These are phyloP conservation scores for Pimephales promelas DNA, from an alignment of 2,113 vertebrate genomes.

Conservation along the genomic window DNA sequence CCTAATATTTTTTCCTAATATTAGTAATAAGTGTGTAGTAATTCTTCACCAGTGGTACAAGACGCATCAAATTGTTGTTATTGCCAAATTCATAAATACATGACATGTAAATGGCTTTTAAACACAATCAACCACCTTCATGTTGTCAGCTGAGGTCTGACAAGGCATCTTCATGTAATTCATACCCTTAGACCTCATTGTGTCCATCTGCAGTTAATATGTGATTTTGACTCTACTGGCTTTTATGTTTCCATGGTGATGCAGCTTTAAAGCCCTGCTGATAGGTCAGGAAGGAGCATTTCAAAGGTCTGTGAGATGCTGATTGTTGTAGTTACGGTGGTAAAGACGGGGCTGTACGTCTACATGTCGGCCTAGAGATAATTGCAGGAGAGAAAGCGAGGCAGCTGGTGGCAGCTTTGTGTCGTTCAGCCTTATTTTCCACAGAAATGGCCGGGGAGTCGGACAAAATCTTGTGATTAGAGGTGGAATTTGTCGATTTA, in stretches of 20 bases:
- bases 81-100: background rate
- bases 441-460: slow-evolving; percentile 1
- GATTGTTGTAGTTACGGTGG: slow-evolving; percentile 29
- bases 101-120: slow-evolving; percentile 11
- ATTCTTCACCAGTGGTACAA: background rate
- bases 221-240: slow-evolving; percentile 26
- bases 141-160: slow-evolving; percentile 20
- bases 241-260: slow-evolving; percentile 43
- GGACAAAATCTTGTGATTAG: background rate
- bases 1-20: background rate
- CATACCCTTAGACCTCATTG: slow-evolving; percentile 44
- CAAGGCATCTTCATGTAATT: slow-evolving; percentile 30
- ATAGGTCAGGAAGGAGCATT: slow-evolving; percentile 34
- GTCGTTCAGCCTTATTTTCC: background rate
- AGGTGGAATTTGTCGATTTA: background rate
- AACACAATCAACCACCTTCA: background rate
- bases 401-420: slow-evolving; percentile 23
- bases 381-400: slow-evolving; percentile 23
- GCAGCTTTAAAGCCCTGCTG: slow-evolving; percentile 22
- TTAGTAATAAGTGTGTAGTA: background rate
- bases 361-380: background rate
- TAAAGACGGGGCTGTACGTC: slow-evolving; percentile 21
- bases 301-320: slow-evolving; percentile 19
- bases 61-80: background rate
- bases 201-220: slow-evolving; percentile 45